These are phyloP conservation scores for Cephonodes hylas DNA, from an alignment of 2,888 invertebrate species.

Conservation along the genomic window DNA sequence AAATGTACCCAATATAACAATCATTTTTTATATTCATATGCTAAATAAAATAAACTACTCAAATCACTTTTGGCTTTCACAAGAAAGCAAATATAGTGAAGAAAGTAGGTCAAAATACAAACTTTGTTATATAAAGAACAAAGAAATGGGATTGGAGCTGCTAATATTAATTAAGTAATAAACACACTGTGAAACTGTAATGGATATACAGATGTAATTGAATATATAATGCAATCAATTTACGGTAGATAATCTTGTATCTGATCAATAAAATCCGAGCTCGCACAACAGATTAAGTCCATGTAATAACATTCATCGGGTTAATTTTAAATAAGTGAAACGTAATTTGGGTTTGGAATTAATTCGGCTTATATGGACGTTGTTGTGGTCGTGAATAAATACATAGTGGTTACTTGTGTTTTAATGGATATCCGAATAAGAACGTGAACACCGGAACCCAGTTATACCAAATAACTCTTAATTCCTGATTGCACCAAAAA, in stretches of 20 bases:
- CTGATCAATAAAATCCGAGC: neutral
- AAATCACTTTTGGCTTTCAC: neutral
- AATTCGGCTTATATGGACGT: neutral
- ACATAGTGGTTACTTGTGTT: neutral
- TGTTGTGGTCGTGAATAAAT: neutral
- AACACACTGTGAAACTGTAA: neutral
- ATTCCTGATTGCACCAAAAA: no score
- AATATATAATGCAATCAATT: neutral
- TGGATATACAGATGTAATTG: neutral
- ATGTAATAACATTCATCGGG: neutral
- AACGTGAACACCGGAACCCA: no score
- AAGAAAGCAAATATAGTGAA: neutral
- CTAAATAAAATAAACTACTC: no score
- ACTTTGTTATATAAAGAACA: no score
- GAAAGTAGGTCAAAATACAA: no score
- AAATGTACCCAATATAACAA: no score
- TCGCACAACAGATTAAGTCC: neutral
- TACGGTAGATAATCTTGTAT: neutral
- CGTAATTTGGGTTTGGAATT: neutral
- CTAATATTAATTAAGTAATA: neutral
- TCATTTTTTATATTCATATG: no score
- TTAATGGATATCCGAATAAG: neutral
- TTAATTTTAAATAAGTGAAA: neutral
- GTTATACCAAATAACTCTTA: no score
- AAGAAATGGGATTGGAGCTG: neutral